phyloP scores from a whole-genome alignment of 1,140 invertebrate genomes.

The Holcopasites calliopsidis region DNA sequence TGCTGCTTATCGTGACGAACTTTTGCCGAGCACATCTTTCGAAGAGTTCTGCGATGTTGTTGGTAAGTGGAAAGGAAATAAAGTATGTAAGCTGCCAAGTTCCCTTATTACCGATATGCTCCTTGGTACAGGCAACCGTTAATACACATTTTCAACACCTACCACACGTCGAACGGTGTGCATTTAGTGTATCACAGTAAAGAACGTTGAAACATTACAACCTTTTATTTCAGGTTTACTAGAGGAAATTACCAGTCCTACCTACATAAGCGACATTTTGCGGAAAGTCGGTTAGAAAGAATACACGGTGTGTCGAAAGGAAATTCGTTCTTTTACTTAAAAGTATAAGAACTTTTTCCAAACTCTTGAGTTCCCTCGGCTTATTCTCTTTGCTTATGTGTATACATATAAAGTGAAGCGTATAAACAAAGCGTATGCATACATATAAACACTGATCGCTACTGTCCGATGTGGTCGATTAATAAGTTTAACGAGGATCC shows the following conservation, averaged over 20 bases:
- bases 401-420: too few species aligned
- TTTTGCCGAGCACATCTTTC: constrained; percentile 93
- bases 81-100: too few species aligned
- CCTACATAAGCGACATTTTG: constrained; percentile 81
- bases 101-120: too few species aligned
- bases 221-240: constrained; percentile 81
- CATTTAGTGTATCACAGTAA: too few species aligned
- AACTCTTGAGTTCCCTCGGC: constrained; percentile 1
- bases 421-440: too few species aligned
- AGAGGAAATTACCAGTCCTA: constrained; percentile 82
- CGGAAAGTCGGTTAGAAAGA: constrained; percentile 71
- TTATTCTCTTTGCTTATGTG: constrained; percentile 3
- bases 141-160: too few species aligned
- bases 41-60: constrained; percentile 94
- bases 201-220: neutral
- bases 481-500: neutral
- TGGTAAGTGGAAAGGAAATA: constrained; percentile 81
- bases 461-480: neutral
- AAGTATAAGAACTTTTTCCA: constrained; percentile 23
- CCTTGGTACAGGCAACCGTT: too few species aligned
- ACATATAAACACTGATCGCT: too few species aligned
- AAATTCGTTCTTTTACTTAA: constrained; percentile 46
- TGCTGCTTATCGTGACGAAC: constrained; percentile 90
- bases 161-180: neutral
- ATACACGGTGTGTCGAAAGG: constrained; percentile 34